Evolutionary conservation across 1,140 invertebrate genomes (phyloP).

Genomic region (Cydia splendana): DNA sequence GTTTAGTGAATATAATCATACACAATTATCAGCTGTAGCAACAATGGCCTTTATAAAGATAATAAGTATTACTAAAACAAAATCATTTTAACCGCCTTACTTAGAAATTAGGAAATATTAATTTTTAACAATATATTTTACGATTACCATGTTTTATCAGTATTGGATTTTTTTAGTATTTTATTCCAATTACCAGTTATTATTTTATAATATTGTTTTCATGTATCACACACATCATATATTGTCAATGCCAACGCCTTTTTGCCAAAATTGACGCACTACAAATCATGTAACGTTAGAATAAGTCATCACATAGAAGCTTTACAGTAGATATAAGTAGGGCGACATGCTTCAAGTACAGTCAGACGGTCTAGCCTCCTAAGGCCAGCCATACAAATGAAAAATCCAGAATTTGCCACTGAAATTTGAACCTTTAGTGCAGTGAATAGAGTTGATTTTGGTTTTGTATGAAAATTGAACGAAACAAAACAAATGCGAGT

Average conservation of each 20-base stretch:
- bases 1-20: slow-evolving; percentile 17
- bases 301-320: slow-evolving; percentile 27
- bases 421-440: no score
- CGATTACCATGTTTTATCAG: slow-evolving; percentile 3
- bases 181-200: background rate
- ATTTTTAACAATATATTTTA: slow-evolving; percentile 12
- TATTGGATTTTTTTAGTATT: background rate
- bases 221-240: background rate
- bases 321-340: slow-evolving; percentile 16
- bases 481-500: no score
- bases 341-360: no score
- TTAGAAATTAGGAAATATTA: slow-evolving; percentile 18
- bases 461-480: no score
- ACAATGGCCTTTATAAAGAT: slow-evolving; percentile 40
- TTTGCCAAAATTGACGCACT: slow-evolving; percentile 44
- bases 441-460: no score
- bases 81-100: slow-evolving; percentile 18
- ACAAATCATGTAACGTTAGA: slow-evolving; percentile 19
- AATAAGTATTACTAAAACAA: slow-evolving; percentile 35
- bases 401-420: no score
- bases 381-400: no score
- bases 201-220: background rate
- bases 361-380: no score
- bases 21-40: slow-evolving; percentile 38
- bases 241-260: slow-evolving; percentile 38